Conservation (phyloP, 2,113 vertebrate genomes). For the Anseranas semipalmata region DNA sequence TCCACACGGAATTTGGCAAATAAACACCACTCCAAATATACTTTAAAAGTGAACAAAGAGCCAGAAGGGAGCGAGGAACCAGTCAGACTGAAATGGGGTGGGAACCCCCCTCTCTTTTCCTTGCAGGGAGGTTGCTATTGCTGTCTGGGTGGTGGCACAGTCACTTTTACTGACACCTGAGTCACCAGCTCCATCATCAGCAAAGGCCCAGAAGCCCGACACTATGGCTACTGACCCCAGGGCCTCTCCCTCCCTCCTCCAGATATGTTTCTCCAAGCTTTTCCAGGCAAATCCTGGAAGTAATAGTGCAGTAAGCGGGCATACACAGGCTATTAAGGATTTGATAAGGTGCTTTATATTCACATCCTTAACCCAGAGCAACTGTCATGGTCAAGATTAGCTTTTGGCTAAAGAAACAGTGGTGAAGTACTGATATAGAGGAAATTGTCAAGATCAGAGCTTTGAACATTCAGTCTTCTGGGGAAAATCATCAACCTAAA, state of each 20-base stretch:
- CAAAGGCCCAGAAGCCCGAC: not conserved
- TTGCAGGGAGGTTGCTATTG: not conserved
- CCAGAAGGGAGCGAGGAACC: not conserved
- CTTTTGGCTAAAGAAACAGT: not conserved
- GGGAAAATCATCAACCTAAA: not conserved
- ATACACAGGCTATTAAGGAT: not conserved
- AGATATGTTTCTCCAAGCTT: not conserved
- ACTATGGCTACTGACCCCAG: not conserved
- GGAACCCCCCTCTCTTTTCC: not conserved
- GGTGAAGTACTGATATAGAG: not conserved
- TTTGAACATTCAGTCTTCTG: fast-evolving
- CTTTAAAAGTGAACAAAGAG: not conserved
- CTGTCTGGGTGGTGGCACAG: not conserved
- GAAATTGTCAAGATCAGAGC: not conserved
- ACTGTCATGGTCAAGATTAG: not conserved
- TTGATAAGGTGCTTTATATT: not conserved
- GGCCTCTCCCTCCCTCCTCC: not conserved
- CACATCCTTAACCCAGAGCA: not conserved
- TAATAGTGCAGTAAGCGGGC: not conserved
- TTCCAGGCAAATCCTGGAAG: not conserved
- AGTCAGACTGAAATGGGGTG: fast-evolving
- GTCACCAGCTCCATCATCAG: not conserved
- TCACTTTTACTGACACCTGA: not conserved
- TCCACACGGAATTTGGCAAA: not conserved
- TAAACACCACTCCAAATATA: not conserved